These are phyloP conservation scores for Gila orcuttii DNA, from an alignment of 2,113 vertebrate genomes.

Conservation along the genomic window DNA sequence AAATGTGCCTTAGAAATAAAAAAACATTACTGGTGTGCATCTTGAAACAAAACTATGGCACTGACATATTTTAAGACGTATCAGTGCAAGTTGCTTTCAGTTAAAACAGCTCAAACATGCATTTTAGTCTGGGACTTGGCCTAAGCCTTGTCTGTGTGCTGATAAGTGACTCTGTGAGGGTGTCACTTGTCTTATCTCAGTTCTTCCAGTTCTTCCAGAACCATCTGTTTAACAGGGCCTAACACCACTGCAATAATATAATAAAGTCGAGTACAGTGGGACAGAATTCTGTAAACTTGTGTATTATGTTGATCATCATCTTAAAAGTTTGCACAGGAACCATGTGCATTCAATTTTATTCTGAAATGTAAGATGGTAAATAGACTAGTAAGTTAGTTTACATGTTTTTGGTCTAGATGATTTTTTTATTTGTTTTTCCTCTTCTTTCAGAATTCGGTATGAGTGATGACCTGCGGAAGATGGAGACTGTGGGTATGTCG, in stretches of 20 bases:
- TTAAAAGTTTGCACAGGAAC: background rate
- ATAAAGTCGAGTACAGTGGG: background rate
- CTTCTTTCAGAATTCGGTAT: conserved; percentile 88
- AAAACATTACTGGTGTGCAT: too few species aligned
- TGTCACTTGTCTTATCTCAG: background rate
- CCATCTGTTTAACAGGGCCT: background rate
- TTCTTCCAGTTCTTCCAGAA: background rate
- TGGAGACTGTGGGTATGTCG: conserved; percentile 89
- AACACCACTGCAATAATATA: background rate
- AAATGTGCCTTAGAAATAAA: too few species aligned
- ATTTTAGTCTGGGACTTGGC: too few species aligned
- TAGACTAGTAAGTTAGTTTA: background rate
- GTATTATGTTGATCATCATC: background rate
- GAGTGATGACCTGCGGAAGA: conserved; percentile 87
- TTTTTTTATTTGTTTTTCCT: conserved; percentile 45
- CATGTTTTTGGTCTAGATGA: background rate
- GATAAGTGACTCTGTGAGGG: background rate
- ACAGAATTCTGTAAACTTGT: background rate
- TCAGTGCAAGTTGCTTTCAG: too few species aligned
- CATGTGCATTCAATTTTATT: background rate
- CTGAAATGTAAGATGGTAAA: background rate
- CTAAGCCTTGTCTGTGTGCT: background rate
- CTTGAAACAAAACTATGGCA: too few species aligned
- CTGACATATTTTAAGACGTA: too few species aligned
- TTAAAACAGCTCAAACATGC: too few species aligned